These are phyloP conservation scores for Calidris pugnax DNA, from an alignment of 2,113 vertebrate genomes.

Conservation along the genomic window DNA sequence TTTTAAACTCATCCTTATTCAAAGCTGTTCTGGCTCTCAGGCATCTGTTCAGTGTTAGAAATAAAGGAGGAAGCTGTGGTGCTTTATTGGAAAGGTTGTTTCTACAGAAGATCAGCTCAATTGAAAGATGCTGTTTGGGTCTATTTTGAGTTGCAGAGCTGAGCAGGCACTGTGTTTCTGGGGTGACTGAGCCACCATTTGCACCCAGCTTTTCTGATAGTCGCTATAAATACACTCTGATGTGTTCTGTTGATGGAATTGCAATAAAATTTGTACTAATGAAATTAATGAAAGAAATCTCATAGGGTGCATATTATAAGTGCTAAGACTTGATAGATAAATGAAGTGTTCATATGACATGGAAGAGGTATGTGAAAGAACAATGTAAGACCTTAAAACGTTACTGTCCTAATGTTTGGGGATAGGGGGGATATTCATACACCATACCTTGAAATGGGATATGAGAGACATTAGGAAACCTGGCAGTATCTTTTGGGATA, in stretches of 20 bases:
- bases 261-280: background rate
- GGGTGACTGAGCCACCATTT: background rate
- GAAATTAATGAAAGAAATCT: background rate
- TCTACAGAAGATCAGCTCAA: background rate
- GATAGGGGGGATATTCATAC: background rate
- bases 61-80: conserved; percentile 8
- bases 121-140: background rate
- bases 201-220: background rate
- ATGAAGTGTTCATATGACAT: background rate
- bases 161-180: background rate
- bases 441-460: background rate
- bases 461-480: background rate
- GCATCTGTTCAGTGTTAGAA: background rate
- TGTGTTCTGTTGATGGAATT: background rate
- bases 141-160: background rate
- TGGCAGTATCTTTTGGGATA: background rate
- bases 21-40: background rate
- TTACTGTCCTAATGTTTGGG: background rate
- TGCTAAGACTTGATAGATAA: background rate
- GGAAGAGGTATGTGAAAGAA: background rate
- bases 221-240: background rate
- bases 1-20: conserved; percentile 27
- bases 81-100: background rate
- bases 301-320: background rate
- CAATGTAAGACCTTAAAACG: background rate